These are phyloP conservation scores for Malurus splendens DNA, from an alignment of 2,797 vertebrate genomes.

Conservation along the genomic window DNA sequence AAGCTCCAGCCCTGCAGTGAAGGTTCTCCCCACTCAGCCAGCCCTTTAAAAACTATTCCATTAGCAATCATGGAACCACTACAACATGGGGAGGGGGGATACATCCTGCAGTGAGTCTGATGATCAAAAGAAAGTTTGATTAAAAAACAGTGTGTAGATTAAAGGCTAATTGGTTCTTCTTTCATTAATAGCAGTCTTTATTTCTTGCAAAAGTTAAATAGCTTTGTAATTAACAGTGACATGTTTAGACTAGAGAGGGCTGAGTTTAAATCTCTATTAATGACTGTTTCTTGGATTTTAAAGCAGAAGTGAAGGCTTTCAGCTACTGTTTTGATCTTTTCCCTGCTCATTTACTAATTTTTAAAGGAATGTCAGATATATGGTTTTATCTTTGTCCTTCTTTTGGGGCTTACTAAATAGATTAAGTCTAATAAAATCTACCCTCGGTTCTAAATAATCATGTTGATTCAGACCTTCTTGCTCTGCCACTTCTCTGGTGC, in stretches of 20 bases:
- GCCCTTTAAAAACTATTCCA: constrained; percentile 17
- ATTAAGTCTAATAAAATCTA: neutral
- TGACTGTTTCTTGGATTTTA: constrained; percentile 41
- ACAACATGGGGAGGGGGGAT: constrained; percentile 11
- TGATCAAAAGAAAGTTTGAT: constrained; percentile 53
- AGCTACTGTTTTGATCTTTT: constrained; percentile 31
- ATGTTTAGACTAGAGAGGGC: constrained; percentile 19
- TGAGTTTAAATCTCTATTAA: constrained; percentile 36
- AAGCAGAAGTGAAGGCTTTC: constrained; percentile 4
- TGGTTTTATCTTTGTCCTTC: neutral
- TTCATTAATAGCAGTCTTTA: constrained; percentile 46
- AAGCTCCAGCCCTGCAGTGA: constrained; percentile 7
- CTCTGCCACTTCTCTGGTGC: neutral
- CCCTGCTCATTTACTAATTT: constrained; percentile 12
- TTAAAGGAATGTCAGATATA: neutral
- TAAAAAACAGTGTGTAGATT: constrained; percentile 42
- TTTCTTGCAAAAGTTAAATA: constrained; percentile 54
- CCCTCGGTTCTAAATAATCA: neutral
- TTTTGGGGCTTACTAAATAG: neutral
- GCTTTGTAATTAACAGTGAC: constrained; percentile 53
- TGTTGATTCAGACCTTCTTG: neutral
- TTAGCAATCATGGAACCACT: constrained; percentile 35
- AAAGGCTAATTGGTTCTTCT: constrained; percentile 51
- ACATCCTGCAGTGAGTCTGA: constrained; percentile 37
- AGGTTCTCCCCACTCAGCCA: neutral